phyloP scores from a whole-genome alignment of 2,888 invertebrate genomes.

The Archaeoteleia sp. region DNA sequence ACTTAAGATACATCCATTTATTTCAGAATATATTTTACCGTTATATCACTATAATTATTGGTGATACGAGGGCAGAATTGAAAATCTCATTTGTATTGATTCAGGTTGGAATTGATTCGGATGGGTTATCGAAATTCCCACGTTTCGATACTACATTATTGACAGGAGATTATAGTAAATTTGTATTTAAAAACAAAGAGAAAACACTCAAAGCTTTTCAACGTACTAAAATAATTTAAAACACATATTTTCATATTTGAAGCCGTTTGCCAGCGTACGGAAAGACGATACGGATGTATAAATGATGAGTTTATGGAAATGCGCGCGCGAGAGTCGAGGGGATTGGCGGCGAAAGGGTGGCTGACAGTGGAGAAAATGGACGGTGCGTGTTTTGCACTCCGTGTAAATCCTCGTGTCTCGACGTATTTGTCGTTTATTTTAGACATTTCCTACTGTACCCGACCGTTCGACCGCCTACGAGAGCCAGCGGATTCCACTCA shows the following conservation, averaged over 20 bases:
- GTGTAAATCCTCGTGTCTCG: conserved; percentile 70
- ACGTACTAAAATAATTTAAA: conserved; percentile 26
- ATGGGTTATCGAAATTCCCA: too few relatives aligned
- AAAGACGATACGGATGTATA: conserved; percentile 62
- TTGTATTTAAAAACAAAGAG: too few relatives aligned
- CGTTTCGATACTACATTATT: too few relatives aligned
- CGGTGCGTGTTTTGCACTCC: conserved; percentile 70
- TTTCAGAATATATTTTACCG: too few relatives aligned
- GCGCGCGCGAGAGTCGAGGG: conserved; percentile 58
- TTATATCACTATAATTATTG: too few relatives aligned
- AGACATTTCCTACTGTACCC: conserved; percentile 63
- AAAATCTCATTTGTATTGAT: too few relatives aligned
- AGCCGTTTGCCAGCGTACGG: conserved; percentile 56
- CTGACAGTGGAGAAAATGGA: conserved; percentile 65
- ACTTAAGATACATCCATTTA: too few relatives aligned
- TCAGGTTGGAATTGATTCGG: too few relatives aligned
- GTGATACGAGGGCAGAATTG: too few relatives aligned
- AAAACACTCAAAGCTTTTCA: too few relatives aligned
- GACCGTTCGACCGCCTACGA: conserved; percentile 55
- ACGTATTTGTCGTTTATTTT: conserved; percentile 72
- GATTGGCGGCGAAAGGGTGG: conserved; percentile 51
- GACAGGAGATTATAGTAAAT: too few relatives aligned
- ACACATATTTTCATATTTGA: conserved; percentile 63
- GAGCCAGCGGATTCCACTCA: conserved; percentile 60
- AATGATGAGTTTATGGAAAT: conserved; percentile 73